A percentile compares a stretch with the other conserved stretches of the same genome.
Evolutionary conservation across 2,113 vertebrate genomes (phyloP).

Genomic region (Cervus canadensis): DNA sequence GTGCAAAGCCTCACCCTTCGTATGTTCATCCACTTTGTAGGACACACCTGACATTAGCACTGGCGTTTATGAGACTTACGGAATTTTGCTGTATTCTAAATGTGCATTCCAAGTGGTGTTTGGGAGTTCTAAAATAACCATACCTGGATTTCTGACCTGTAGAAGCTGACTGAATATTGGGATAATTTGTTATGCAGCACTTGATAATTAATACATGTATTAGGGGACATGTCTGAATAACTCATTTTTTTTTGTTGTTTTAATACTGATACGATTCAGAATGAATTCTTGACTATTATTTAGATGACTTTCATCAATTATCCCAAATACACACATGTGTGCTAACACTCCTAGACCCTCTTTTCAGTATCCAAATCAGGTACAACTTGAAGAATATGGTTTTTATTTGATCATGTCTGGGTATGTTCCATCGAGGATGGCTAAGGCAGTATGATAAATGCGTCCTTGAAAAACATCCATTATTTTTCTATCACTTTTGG

Average conservation of each 20-base stretch:
- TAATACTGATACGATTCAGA: not conserved
- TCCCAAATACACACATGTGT: not conserved
- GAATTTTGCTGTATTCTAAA: not conserved
- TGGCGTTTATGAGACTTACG: not conserved
- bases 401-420: not conserved
- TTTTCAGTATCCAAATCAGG: not conserved
- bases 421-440: not conserved
- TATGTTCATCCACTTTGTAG: not conserved
- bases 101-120: not conserved
- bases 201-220: not conserved
- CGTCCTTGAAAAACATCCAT: not conserved
- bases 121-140: not conserved
- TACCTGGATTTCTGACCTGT: not conserved
- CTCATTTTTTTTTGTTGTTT: not conserved
- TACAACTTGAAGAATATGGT: not conserved
- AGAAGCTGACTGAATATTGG: not conserved
- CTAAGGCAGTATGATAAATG: not conserved
- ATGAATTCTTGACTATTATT: not conserved
- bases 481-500: not conserved
- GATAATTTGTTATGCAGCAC: not conserved
- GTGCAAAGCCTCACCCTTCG: not conserved
- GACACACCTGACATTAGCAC: not conserved
- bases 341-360: not conserved
- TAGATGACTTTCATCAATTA: not conserved
- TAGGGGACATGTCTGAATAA: not conserved